phyloP scores from a whole-genome alignment of 2,888 invertebrate genomes.

The Labia minor region DNA sequence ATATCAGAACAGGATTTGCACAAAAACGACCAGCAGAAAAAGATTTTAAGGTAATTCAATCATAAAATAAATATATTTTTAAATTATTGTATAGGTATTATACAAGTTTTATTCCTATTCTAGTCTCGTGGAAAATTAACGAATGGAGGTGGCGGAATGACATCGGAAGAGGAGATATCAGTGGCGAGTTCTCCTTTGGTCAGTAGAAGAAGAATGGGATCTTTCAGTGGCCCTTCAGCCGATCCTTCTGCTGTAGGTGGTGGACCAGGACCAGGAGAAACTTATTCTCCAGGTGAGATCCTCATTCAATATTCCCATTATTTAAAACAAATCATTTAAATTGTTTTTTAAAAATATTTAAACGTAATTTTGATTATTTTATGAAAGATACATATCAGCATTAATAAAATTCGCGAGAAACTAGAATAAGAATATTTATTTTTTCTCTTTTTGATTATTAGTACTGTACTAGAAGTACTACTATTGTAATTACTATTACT shows the following conservation, averaged over 20 bases:
- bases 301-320: no score
- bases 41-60: conserved; percentile 37
- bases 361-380: no score
- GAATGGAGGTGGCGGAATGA: conserved; percentile 37
- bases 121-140: conserved; percentile 16
- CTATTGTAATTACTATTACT: no score
- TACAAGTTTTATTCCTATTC: conserved; percentile 20
- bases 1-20: conserved; percentile 55
- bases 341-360: neutral
- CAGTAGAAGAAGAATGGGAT: conserved; percentile 53
- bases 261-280: conserved; percentile 34
- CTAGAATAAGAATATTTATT: no score
- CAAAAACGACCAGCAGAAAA: conserved; percentile 37
- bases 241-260: conserved; percentile 30
- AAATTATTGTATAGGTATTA: neutral
- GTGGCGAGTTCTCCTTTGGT: conserved; percentile 55
- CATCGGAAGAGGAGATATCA: conserved; percentile 51
- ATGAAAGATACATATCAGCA: no score
- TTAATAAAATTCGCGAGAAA: no score
- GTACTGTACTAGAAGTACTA: no score
- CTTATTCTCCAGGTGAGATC: conserved; percentile 43
- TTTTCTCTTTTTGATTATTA: no score
- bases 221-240: conserved; percentile 43
- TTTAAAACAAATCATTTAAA: no score
- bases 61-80: conserved; percentile 32